These are phyloP conservation scores for Slavum lentiscoides DNA, from an alignment of 2,888 invertebrate genomes.

Conservation along the genomic window DNA sequence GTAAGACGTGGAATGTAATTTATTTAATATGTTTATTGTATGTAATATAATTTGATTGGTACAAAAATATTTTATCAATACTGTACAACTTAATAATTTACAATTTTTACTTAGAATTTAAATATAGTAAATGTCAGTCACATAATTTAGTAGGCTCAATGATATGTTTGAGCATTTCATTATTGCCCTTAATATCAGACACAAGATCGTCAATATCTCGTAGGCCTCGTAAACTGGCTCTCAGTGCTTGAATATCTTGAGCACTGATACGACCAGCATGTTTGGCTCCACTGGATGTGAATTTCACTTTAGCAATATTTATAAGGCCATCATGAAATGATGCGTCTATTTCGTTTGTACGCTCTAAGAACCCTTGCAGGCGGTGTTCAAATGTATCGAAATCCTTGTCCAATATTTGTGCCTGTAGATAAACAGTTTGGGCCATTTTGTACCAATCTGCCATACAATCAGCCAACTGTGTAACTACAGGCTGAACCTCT, in stretches of 20 bases:
- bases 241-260: conserved; percentile 56
- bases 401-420: conserved; percentile 79
- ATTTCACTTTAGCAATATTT: conserved; percentile 55
- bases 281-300: conserved; percentile 54
- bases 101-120: conserved; percentile 12
- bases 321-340: conserved; percentile 57
- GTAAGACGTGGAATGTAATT: conserved; percentile 77
- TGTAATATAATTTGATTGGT: too few species aligned
- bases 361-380: conserved; percentile 61
- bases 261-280: conserved; percentile 56
- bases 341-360: conserved; percentile 56
- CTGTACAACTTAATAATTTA: conserved; percentile 18
- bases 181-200: conserved; percentile 39
- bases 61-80: conserved; percentile 2
- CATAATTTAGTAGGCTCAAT: conserved; percentile 42
- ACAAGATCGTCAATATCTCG: conserved; percentile 49
- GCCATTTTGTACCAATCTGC: conserved; percentile 90
- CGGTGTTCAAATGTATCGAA: conserved; percentile 63
- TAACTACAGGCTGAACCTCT: conserved; percentile 74
- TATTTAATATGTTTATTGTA: too few species aligned
- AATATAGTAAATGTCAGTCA: conserved; percentile 28
- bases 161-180: conserved; percentile 50
- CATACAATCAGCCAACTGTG: conserved; percentile 75
- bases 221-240: conserved; percentile 57
- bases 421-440: conserved; percentile 81